Percentiles rank a stretch among this genome's conserved stretches.
Evolutionary conservation across 64 coral and sea anemone genomes (phyloP).

Genomic region (Dendronephthya gigantea): DNA sequence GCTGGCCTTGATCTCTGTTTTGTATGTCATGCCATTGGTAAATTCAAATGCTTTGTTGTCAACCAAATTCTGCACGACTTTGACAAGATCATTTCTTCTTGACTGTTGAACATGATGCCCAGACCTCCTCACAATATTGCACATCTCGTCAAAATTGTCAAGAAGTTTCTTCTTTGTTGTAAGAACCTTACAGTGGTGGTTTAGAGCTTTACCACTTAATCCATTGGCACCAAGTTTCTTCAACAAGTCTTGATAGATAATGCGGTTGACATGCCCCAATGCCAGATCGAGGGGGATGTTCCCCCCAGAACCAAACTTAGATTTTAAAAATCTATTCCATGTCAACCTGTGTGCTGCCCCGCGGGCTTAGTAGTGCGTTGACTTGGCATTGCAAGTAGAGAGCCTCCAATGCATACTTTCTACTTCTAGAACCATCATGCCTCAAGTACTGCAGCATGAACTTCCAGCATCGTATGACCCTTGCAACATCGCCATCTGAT

Average conservation of each 20-base stretch:
- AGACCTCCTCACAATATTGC: background rate
- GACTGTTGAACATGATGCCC: background rate
- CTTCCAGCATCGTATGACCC: conserved; percentile 29
- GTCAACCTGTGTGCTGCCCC: conserved; percentile 10
- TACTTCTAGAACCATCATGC: conserved; percentile 57
- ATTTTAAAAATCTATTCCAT: background rate
- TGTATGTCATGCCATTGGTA: background rate
- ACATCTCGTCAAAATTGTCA: background rate
- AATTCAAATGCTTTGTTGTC: background rate
- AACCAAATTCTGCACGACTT: background rate
- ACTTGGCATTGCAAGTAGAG: conserved; percentile 35
- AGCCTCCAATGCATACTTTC: conserved; percentile 54
- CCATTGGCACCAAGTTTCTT: background rate
- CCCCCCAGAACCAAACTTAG: background rate
- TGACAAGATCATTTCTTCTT: background rate
- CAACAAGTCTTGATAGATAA: background rate
- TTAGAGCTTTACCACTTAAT: background rate
- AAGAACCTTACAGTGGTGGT: background rate
- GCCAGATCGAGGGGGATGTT: conserved; percentile 9
- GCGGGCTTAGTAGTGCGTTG: conserved; percentile 18
- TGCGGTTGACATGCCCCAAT: background rate
- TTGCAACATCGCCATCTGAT: conserved; percentile 25
- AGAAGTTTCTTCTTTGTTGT: background rate
- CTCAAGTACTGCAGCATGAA: conserved; percentile 47
- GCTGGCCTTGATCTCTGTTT: conserved; percentile 16